Conservation (phyloP, 2,888 invertebrate genomes). For the Tholera decimalis region DNA sequence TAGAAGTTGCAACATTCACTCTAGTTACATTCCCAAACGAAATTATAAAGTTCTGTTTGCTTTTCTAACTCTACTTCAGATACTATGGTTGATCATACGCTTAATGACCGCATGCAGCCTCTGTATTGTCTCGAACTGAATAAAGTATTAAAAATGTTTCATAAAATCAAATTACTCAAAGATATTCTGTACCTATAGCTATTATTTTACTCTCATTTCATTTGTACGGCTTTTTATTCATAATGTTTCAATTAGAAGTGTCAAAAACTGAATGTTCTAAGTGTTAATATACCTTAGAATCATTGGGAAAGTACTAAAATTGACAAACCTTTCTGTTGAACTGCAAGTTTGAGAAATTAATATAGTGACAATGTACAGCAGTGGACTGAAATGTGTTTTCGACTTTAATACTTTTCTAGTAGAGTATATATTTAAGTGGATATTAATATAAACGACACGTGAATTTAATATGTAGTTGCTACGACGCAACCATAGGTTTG, state of each 20-base stretch:
- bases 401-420: slow-evolving; percentile 31
- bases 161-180: slow-evolving; percentile 62
- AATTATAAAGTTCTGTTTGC: slow-evolving; percentile 12
- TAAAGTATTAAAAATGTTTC: slow-evolving; percentile 56
- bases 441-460: slow-evolving; percentile 56
- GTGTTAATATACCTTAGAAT: slow-evolving; percentile 47
- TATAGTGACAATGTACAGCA: background rate
- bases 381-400: slow-evolving; percentile 4
- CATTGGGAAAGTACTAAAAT: slow-evolving; percentile 35
- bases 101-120: slow-evolving; percentile 33
- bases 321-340: background rate
- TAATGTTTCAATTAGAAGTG: slow-evolving; percentile 65
- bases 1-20: slow-evolving; percentile 38
- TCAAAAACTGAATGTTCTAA: slow-evolving; percentile 63
- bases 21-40: slow-evolving; percentile 52
- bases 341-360: slow-evolving; percentile 16
- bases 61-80: slow-evolving; percentile 11
- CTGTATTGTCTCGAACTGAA: slow-evolving; percentile 50
- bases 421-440: slow-evolving; percentile 51
- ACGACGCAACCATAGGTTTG: slow-evolving; percentile 60
- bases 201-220: slow-evolving; percentile 62
- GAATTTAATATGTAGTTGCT: slow-evolving; percentile 64
- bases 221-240: slow-evolving; percentile 65
- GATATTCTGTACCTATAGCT: slow-evolving; percentile 60
- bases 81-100: background rate